Base-by-base conservation (phyloP, 1,140 invertebrate species). In the Brachionus koreanus region DNA sequence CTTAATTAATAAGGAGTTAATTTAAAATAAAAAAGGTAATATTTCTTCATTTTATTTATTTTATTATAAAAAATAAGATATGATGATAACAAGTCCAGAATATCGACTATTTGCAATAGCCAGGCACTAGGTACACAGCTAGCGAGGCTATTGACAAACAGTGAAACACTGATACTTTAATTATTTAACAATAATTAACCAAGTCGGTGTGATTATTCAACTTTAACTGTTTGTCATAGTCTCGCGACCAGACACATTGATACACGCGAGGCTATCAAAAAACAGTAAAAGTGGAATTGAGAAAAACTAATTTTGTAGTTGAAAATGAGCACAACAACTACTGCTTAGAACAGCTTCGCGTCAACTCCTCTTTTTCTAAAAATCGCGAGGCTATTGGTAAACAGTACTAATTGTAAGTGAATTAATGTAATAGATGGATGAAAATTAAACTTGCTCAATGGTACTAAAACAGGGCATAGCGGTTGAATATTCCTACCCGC, bases 61-160 rank as follows among this genome's bases (percentile, higher is more conserved):
- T n/a, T n/a, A n/a, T n/a, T n/a, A n/a, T n/a, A n/a, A n/a, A n/a
- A n/a, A n/a, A n/a, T n/a, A n/a, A n/a, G n/a, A n/a, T n/a, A n/a
- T 33, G 39, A 75, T 46, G 23, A 43, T 12, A 1, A 43, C 2
- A 39, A 37, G 25, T 2, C 25, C 29, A 75, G 39, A 75, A 29
- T 39, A 46, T 75, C 72, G 10, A 75, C 72, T 75, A 42, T 75
- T 75, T 75, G 33, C 72, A 75, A 43, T 46, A 75, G 37, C 72
- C 72, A 12, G 29, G 72, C 72, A 75, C 35, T 67, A 35, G 35
- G n/a, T 25, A n/a, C 23, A 13, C 12, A 75, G 4, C 37, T 75
- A 75, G 72, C 72, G 72, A 75, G 72, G 72, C 72, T 75, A 75
- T 46, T 75, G 72, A 46, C 39, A 75, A 75, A 75, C 72, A 75